These are phyloP conservation scores for Pachydiplax longipennis DNA, from an alignment of 2,888 invertebrate genomes.

Conservation along the genomic window DNA sequence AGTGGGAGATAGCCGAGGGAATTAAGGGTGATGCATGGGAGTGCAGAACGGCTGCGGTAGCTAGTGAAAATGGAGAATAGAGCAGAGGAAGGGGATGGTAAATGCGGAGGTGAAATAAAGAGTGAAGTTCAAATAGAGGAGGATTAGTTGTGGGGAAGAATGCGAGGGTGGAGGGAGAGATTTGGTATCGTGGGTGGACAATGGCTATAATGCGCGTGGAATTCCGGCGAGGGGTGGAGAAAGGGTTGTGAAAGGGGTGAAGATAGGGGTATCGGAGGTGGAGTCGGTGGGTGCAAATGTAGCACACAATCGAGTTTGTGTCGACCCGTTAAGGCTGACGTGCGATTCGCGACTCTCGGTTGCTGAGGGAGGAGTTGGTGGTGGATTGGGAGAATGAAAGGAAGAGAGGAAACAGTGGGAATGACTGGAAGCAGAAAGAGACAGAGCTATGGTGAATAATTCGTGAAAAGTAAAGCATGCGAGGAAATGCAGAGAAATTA, in stretches of 20 bases:
- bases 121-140: too few species aligned
- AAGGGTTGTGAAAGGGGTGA: conserved; percentile 52
- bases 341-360: conserved; percentile 24
- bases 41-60: conserved; percentile 50
- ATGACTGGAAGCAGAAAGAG: background rate
- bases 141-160: background rate
- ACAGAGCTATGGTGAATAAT: background rate
- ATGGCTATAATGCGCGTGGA: conserved; percentile 52
- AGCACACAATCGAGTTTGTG: conserved; percentile 48
- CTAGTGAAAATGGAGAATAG: conserved; percentile 32
- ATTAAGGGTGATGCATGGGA: conserved; percentile 49
- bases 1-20: conserved; percentile 54
- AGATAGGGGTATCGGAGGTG: conserved; percentile 52
- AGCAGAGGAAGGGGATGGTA: background rate
- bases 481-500: too few species aligned
- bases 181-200: conserved; percentile 47
- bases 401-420: background rate
- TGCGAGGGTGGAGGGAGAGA: conserved; percentile 56
- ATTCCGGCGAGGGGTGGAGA: conserved; percentile 54
- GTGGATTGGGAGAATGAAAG: background rate
- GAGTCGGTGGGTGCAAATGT: conserved; percentile 50
- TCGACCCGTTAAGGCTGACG: conserved; percentile 29
- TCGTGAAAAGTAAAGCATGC: too few species aligned
- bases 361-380: background rate
- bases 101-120: too few species aligned